Base-by-base conservation (phyloP, 1,140 invertebrate genomes). In the Aleiodes sp. region DNA sequence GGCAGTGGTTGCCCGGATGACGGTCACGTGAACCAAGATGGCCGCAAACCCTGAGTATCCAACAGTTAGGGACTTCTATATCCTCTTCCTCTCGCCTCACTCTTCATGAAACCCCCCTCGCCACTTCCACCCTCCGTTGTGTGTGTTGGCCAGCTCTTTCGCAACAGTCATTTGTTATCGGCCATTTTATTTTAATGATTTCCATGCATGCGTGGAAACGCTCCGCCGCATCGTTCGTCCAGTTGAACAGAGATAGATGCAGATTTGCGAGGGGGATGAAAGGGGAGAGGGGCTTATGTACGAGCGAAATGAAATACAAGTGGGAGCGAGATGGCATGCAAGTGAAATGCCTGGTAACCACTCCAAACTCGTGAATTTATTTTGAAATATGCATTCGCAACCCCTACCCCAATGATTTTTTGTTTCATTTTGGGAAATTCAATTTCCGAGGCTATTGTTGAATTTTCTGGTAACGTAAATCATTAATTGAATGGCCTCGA, bases 171-270 rank as follows among this genome's bases (percentile, higher is more conserved):
- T 86, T 86, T 83, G 82, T 85, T 85, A 85, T 85, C 83, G 81
- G 83, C 84, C 84, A 86, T 86, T 86, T 86, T 86, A 86, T 86
- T 86, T 86, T 86, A 84, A 86, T 86, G 83, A 85, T 86, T 86
- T 85, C 78, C 84, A 85, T 85, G 84, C 84, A 84, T 84, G 84
- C 82, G 82, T 85, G 82, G n/a, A 85, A 86, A 83, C 83, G 80
- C 81, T 84, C 74, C 75, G 82, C 76, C 80, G 81, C 80, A 80
- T 79, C 80, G 75, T 75, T 75, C 76, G 75, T 31, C 56, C 59
- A 52, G 46, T 16, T 52, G 6, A 24, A 52, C 4, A 52, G 16
- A 52, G 46, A 10, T 35, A 10, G 31, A 35, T 35, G 26, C 26
- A n/a, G 28, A 9, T 7, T 7, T 3, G 33, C 57, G 4, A 16